Evolutionary conservation across 2,888 invertebrate genomes (phyloP).

Genomic region (Dichetophora obliterata): DNA sequence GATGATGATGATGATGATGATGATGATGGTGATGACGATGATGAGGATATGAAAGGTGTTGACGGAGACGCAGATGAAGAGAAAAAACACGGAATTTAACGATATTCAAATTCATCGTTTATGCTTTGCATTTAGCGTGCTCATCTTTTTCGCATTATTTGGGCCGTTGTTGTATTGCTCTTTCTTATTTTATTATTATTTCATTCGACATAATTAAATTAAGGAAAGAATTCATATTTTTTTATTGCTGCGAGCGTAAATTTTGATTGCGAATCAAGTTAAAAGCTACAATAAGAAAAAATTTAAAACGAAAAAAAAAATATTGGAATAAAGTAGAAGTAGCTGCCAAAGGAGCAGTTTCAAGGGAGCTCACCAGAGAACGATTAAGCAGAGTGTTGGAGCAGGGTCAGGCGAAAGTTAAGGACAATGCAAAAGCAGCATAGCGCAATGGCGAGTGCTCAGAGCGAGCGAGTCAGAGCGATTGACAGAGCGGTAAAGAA

Average conservation of each 20-base stretch:
- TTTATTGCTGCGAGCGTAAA: constrained; percentile 37
- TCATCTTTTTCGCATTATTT: constrained; percentile 6
- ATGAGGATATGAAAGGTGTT: neutral
- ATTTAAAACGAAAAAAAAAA: neutral
- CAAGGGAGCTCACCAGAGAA: neutral
- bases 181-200: constrained; percentile 24
- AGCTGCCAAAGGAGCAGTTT: constrained; percentile 34
- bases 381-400: neutral
- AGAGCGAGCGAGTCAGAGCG: neutral
- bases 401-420: constrained; percentile 17
- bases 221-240: constrained; percentile 20
- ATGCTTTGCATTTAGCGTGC: constrained; percentile 11
- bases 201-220: constrained; percentile 31
- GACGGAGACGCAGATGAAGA: neutral
- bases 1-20: neutral
- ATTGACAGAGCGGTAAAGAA: neutral
- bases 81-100: neutral
- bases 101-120: constrained; percentile 18
- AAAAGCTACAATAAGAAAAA: neutral
- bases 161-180: constrained; percentile 1
- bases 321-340: neutral
- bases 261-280: constrained; percentile 45
- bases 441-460: too few relatives aligned
- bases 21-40: neutral
- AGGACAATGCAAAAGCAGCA: neutral